These are phyloP conservation scores for Burhinus bistriatus DNA, from an alignment of 2,113 vertebrate species.

Conservation along the genomic window DNA sequence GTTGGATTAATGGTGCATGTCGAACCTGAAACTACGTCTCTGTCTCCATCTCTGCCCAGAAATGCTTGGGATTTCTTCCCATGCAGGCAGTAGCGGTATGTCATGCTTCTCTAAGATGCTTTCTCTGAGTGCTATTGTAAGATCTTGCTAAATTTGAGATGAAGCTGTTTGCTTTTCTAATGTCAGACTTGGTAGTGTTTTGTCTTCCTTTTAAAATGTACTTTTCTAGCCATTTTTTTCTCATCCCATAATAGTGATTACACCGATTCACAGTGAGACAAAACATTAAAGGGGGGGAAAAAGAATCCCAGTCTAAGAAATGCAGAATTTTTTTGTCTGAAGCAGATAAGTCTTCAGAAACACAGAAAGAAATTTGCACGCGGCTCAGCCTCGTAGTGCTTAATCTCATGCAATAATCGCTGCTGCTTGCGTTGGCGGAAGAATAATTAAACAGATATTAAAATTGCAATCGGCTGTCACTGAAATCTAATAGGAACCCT, in stretches of 20 bases:
- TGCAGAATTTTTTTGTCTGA: neutral
- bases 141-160: neutral
- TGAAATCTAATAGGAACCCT: neutral
- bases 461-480: neutral
- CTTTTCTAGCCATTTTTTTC: neutral
- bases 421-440: neutral
- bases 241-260: neutral
- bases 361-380: slow-evolving; percentile 1
- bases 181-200: neutral
- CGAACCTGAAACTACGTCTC: neutral
- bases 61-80: neutral
- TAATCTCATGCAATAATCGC: neutral
- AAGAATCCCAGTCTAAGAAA: neutral
- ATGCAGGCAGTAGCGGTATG: accelerated
- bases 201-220: neutral
- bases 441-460: slow-evolving; percentile 26
- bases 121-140: neutral
- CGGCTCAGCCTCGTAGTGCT: neutral
- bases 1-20: accelerated
- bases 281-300: neutral
- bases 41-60: neutral
- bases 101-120: neutral
- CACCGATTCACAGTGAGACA: neutral
- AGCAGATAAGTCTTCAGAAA: neutral
- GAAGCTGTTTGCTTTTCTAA: neutral